phyloP scores from a whole-genome alignment of 64 coral and sea anemone species.

The Stylophora pistillata region DNA sequence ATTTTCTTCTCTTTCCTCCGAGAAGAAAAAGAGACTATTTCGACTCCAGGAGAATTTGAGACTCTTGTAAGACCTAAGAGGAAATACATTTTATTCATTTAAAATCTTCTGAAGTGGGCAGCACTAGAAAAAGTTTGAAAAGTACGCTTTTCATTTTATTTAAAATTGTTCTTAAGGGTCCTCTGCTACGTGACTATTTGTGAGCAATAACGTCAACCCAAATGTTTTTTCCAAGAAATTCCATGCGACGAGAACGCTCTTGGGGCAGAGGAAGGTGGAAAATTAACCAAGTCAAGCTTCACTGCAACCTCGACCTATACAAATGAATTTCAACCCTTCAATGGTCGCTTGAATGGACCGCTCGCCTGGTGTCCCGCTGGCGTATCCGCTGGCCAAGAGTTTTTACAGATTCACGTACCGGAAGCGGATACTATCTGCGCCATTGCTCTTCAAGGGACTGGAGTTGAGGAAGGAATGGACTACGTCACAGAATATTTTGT shows the following conservation, averaged over 20 bases:
- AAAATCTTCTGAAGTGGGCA: too few species aligned
- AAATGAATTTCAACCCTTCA: neutral
- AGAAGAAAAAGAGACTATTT: too few species aligned
- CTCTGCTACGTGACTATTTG: too few species aligned
- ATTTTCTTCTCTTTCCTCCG: too few species aligned
- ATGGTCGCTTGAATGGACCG: conserved; percentile 35
- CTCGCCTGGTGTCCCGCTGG: conserved; percentile 32
- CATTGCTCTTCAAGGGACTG: conserved; percentile 56
- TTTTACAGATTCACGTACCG: conserved; percentile 42
- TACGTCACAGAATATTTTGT: conserved; percentile 23
- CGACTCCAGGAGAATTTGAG: too few species aligned
- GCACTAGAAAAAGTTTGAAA: neutral
- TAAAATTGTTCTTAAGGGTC: too few species aligned
- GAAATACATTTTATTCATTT: too few species aligned
- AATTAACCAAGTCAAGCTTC: neutral
- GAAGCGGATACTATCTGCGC: conserved; percentile 20
- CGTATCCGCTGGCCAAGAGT: neutral
- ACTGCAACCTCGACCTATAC: neutral
- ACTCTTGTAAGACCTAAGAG: too few species aligned
- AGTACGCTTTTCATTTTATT: neutral
- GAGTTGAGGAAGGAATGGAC: neutral
- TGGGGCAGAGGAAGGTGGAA: conserved; percentile 3
- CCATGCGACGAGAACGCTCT: conserved; percentile 3
- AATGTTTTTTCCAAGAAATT: neutral
- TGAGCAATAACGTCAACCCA: too few species aligned